Percentiles rank a stretch among this genome's conserved stretches.
phyloP scores from a whole-genome alignment of 2,797 vertebrate genomes.

The Gadopsis bispinosus region DNA sequence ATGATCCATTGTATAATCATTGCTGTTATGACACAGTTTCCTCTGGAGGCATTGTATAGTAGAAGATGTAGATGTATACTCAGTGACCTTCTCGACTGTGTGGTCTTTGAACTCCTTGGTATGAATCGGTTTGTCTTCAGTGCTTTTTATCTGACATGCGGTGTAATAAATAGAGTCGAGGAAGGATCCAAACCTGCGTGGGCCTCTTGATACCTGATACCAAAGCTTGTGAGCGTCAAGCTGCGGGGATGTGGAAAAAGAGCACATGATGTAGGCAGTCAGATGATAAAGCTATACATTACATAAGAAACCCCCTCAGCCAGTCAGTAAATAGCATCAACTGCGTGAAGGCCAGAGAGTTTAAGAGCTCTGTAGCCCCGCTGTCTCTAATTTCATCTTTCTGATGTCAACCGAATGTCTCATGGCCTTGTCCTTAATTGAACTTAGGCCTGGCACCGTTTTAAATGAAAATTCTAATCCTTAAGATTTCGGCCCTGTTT shows the following conservation, averaged over 20 bases:
- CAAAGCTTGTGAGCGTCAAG: slow-evolving; percentile 59
- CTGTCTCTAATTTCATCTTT: slow-evolving; percentile 49
- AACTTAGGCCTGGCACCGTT: slow-evolving; percentile 37
- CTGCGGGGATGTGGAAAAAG: slow-evolving; percentile 62
- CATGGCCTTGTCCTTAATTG: slow-evolving; percentile 37
- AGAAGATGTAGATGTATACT: slow-evolving; percentile 35
- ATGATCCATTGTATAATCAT: slow-evolving; percentile 58
- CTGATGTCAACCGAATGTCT: slow-evolving; percentile 33
- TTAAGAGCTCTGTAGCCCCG: slow-evolving; percentile 26
- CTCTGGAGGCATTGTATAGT: slow-evolving; percentile 59
- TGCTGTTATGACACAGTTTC: slow-evolving; percentile 53
- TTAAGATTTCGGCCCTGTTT: slow-evolving; percentile 7
- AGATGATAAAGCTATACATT: slow-evolving; percentile 71
- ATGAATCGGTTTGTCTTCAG: slow-evolving; percentile 32
- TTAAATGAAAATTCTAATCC: slow-evolving; percentile 40
- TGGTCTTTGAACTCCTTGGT: slow-evolving; percentile 50
- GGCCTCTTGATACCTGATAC: slow-evolving; percentile 72
- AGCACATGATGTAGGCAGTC: slow-evolving; percentile 70
- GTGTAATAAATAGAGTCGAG: slow-evolving; percentile 45
- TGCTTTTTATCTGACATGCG: slow-evolving; percentile 42
- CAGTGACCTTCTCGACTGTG: slow-evolving; percentile 7
- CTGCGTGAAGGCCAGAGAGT: slow-evolving; percentile 18
- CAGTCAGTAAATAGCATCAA: slow-evolving; percentile 56
- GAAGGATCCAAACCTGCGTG: slow-evolving; percentile 55
- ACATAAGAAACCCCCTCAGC: slow-evolving; percentile 62